Conservation (phyloP, 1,140 invertebrate genomes). For the Anagrus nilaparvatae region DNA sequence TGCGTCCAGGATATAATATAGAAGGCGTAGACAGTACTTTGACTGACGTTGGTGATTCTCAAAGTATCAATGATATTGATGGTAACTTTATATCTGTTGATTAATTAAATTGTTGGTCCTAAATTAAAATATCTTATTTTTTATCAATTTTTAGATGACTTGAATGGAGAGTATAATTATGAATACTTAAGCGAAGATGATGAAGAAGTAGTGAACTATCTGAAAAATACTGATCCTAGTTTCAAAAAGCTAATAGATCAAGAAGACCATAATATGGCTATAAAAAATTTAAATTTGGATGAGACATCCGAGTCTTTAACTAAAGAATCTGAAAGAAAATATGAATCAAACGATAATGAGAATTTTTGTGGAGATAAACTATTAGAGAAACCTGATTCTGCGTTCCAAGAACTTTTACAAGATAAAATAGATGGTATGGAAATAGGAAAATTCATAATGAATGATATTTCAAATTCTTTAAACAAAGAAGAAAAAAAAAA, state of each 20-base stretch:
- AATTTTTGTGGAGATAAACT: constrained; percentile 94
- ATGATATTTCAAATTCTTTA: constrained; percentile 73
- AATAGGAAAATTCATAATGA: constrained; percentile 74
- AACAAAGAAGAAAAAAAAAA: constrained; percentile 79
- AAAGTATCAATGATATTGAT: neutral
- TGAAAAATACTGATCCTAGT: constrained; percentile 37
- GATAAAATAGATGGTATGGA: constrained; percentile 92
- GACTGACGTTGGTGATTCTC: constrained; percentile 57
- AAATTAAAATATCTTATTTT: constrained; percentile 76
- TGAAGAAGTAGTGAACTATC: constrained; percentile 78
- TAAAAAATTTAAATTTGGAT: too few species aligned
- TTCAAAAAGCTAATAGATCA: too few species aligned
- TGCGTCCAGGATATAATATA: constrained; percentile 58
- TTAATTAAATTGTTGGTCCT: constrained; percentile 61
- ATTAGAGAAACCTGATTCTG: constrained; percentile 88
- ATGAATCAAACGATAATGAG: constrained; percentile 90
- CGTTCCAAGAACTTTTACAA: constrained; percentile 76
- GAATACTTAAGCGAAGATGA: constrained; percentile 66
- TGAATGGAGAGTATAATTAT: constrained; percentile 82
- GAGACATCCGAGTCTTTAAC: constrained; percentile 48
- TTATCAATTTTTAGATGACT: constrained; percentile 68
- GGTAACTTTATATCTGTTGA: constrained; percentile 2
- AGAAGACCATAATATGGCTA: constrained; percentile 7
- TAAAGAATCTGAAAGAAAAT: constrained; percentile 87
- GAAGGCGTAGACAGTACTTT: constrained; percentile 72